phyloP scores from a whole-genome alignment of 2,888 invertebrate genomes.

The Drosophila putrida region DNA sequence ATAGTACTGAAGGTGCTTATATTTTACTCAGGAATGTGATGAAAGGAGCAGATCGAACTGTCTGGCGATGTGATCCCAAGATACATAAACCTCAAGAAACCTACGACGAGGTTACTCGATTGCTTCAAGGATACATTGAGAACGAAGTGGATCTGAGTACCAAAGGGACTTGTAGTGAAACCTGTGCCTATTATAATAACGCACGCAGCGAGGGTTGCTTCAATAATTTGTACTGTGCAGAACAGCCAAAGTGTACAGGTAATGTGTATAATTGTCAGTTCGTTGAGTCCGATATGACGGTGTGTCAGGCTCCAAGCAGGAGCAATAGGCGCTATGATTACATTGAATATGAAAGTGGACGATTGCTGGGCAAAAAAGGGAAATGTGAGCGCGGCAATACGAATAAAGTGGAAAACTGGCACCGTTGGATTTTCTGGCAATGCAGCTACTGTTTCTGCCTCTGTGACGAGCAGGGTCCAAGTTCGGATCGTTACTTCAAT shows the following conservation, averaged over 20 bases:
- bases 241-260: conserved; percentile 90
- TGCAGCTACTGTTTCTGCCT: conserved; percentile 96
- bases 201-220: conserved; percentile 91
- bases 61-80: conserved; percentile 92
- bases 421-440: conserved; percentile 95
- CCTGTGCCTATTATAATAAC: conserved; percentile 91
- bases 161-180: conserved; percentile 91
- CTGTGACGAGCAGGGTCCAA: conserved; percentile 91
- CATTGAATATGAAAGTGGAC: conserved; percentile 93
- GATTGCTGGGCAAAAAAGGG: conserved; percentile 88
- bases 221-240: conserved; percentile 89
- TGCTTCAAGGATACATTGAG: conserved; percentile 94
- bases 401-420: conserved; percentile 92
- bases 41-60: conserved; percentile 88
- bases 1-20: conserved; percentile 89
- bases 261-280: conserved; percentile 91
- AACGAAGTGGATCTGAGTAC: conserved; percentile 95
- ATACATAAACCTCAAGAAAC: conserved; percentile 87
- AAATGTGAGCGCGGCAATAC: conserved; percentile 87
- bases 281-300: conserved; percentile 94
- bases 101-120: conserved; percentile 91
- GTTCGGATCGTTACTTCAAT: conserved; percentile 93
- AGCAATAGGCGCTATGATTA: conserved; percentile 91
- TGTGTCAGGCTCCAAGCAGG: conserved; percentile 89
- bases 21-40: conserved; percentile 89